Conservation (phyloP, 2,888 invertebrate genomes). For the Megastigmus dorsalis region DNA sequence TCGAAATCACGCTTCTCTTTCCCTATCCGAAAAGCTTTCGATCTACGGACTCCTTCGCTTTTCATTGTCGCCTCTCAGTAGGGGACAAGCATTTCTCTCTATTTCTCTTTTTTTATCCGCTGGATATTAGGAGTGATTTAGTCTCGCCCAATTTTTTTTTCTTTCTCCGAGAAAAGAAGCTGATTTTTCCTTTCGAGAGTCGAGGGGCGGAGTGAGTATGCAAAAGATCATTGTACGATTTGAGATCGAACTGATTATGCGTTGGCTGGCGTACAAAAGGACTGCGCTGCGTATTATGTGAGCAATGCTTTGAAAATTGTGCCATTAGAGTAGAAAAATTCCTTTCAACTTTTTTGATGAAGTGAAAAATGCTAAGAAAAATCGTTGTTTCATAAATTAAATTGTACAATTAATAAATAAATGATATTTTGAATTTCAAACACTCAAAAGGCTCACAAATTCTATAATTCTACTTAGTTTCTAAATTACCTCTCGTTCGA, state of each 20-base stretch:
- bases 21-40: conserved; percentile 53
- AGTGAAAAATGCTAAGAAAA: background rate
- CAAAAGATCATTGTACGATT: conserved; percentile 20
- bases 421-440: no score
- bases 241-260: background rate
- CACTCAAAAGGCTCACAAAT: no score
- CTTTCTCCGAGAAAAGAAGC: background rate
- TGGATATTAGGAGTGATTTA: conserved; percentile 47
- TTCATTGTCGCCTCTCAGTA: conserved; percentile 54
- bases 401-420: background rate
- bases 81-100: background rate
- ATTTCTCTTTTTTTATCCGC: background rate
- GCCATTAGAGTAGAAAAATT: no score
- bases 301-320: no score
- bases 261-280: background rate
- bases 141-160: conserved; percentile 19
- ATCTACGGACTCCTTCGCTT: conserved; percentile 38
- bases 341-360: no score
- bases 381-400: background rate
- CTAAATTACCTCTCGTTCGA: no score
- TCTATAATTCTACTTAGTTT: no score
- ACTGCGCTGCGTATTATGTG: no score
- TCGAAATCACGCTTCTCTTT: conserved; percentile 51
- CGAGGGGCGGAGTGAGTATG: conserved; percentile 14
- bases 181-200: conserved; percentile 15